Percentiles rank a stretch among this genome's conserved stretches.
phyloP scores from a whole-genome alignment of 2,888 invertebrate genomes.

The Caenorhabditis sp. region DNA sequence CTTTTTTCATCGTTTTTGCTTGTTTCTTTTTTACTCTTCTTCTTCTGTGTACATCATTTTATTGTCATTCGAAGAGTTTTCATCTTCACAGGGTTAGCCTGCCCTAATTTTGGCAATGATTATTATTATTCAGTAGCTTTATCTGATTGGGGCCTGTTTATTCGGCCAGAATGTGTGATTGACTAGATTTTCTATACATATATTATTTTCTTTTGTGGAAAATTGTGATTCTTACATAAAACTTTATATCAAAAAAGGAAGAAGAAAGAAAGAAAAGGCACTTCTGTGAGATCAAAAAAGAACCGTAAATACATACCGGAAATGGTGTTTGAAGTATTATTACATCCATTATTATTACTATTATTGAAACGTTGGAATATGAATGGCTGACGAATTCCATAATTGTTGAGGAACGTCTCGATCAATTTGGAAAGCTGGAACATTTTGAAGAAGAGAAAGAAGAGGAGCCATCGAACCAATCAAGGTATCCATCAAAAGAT shows the following conservation, averaged over 20 bases:
- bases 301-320: not conserved
- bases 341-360: not conserved
- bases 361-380: constrained; percentile 61
- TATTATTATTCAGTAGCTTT: not conserved
- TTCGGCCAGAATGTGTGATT: not conserved
- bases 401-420: constrained; percentile 41
- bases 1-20: not conserved
- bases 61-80: not conserved
- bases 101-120: not conserved
- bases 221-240: not conserved
- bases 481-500: constrained; percentile 66
- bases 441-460: constrained; percentile 48
- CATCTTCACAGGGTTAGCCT: not conserved
- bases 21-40: too few relatives aligned
- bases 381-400: constrained; percentile 58
- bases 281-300: not conserved
- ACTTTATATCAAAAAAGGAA: not conserved
- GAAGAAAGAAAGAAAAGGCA: too few relatives aligned
- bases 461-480: constrained; percentile 58
- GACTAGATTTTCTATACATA: not conserved
- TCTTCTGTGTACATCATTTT: not conserved
- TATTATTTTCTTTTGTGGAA: not conserved
- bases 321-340: not conserved
- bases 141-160: not conserved
- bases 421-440: constrained; percentile 44